A percentile compares a stretch with the other conserved stretches of the same genome.
Evolutionary conservation across 1,140 invertebrate species (phyloP).

Genomic region (Nephila pilipes): DNA sequence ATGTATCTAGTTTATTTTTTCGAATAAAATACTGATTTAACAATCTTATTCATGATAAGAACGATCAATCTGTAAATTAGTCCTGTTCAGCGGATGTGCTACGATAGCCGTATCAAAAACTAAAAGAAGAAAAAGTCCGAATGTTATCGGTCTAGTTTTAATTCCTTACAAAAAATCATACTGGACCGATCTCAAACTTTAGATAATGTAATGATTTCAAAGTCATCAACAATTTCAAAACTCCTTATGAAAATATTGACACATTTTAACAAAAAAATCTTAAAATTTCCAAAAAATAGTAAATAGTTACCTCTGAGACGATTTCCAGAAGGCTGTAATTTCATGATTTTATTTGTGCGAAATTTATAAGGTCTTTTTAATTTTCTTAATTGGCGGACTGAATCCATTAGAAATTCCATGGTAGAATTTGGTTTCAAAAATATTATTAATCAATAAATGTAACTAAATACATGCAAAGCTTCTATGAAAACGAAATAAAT

Average conservation of each 20-base stretch:
- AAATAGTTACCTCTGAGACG: conserved; percentile 33
- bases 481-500: background rate
- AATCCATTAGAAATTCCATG: background rate
- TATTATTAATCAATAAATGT: background rate
- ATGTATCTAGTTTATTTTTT: too few relatives aligned
- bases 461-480: background rate
- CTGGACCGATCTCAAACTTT: background rate
- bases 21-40: too few relatives aligned
- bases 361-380: conserved; percentile 22
- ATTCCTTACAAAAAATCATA: background rate
- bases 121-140: too few relatives aligned
- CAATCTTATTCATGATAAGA: too few relatives aligned
- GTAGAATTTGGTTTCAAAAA: background rate
- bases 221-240: too few relatives aligned
- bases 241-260: too few relatives aligned
- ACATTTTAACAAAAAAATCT: background rate
- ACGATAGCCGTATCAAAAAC: too few relatives aligned
- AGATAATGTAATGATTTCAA: background rate
- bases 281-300: background rate
- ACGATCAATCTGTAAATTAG: too few relatives aligned
- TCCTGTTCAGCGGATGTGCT: too few relatives aligned
- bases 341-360: conserved; percentile 33
- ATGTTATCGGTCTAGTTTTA: too few relatives aligned
- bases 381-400: background rate
- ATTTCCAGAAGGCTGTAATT: conserved; percentile 33